These are phyloP conservation scores for Thymelicus acteon DNA, from an alignment of 2,888 invertebrate genomes.

Conservation along the genomic window DNA sequence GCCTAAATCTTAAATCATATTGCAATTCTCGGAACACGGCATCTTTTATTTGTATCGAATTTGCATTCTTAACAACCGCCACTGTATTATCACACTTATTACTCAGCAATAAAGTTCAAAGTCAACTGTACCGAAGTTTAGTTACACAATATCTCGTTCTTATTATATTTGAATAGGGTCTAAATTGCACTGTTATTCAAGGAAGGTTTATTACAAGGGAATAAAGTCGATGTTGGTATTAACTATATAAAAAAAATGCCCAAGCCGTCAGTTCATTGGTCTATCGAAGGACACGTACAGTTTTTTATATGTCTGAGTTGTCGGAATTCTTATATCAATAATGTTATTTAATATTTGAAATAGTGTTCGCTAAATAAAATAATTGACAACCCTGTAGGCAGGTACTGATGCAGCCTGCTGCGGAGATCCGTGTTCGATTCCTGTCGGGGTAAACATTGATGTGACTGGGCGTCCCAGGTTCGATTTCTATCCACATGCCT, in stretches of 20 bases:
- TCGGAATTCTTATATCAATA: too few species aligned
- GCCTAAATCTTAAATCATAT: conserved; percentile 23
- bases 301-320: too few species aligned
- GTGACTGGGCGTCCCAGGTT: too few species aligned
- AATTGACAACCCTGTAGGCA: too few species aligned
- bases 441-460: too few species aligned
- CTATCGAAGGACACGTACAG: not conserved
- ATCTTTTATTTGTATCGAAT: conserved; percentile 31
- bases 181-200: not conserved
- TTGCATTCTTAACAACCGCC: conserved; percentile 4
- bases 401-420: too few species aligned
- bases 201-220: not conserved
- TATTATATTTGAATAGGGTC: not conserved
- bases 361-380: not conserved
- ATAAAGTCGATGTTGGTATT: not conserved
- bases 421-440: too few species aligned
- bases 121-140: not conserved
- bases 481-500: too few species aligned
- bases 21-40: conserved; percentile 18
- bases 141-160: not conserved
- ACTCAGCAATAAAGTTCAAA: not conserved
- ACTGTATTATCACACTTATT: not conserved
- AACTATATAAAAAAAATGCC: not conserved
- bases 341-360: not conserved
- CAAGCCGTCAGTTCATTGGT: not conserved